These are phyloP conservation scores for Melipona beecheii DNA, from an alignment of 2,888 invertebrate genomes.

Conservation along the genomic window DNA sequence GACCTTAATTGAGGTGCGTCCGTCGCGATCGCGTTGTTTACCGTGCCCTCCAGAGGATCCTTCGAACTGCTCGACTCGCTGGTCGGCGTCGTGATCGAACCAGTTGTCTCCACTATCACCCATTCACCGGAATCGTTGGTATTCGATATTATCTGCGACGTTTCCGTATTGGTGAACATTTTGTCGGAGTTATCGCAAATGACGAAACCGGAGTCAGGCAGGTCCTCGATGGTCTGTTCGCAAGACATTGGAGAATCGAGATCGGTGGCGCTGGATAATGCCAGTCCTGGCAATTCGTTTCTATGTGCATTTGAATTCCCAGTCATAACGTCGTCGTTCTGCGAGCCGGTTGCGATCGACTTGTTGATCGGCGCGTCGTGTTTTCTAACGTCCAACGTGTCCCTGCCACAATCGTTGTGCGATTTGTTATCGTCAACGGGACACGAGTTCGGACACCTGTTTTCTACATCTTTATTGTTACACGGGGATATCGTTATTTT, in stretches of 20 bases:
- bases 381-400: constrained; percentile 53
- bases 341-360: constrained; percentile 53
- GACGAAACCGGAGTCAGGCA: constrained; percentile 79
- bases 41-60: constrained; percentile 73
- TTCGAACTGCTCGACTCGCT: constrained; percentile 77
- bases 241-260: constrained; percentile 82
- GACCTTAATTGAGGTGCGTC: constrained; percentile 75
- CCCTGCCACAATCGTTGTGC: constrained; percentile 36
- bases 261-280: constrained; percentile 77
- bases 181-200: constrained; percentile 79
- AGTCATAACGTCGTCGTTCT: constrained; percentile 66
- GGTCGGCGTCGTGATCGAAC: constrained; percentile 75
- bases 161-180: constrained; percentile 78
- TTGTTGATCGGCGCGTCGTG: constrained; percentile 41
- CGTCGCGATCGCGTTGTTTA: constrained; percentile 76
- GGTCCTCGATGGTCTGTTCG: constrained; percentile 79
- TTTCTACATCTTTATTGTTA: constrained; percentile 58
- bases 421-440: constrained; percentile 53
- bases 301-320: constrained; percentile 63
- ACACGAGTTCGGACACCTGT: constrained; percentile 58
- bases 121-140: constrained; percentile 79
- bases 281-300: constrained; percentile 66
- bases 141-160: constrained; percentile 71
- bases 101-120: constrained; percentile 79
- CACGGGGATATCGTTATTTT: constrained; percentile 58